Base-by-base conservation (phyloP, 2,113 vertebrate genomes). In the Apistogramma diplotaenia region DNA sequence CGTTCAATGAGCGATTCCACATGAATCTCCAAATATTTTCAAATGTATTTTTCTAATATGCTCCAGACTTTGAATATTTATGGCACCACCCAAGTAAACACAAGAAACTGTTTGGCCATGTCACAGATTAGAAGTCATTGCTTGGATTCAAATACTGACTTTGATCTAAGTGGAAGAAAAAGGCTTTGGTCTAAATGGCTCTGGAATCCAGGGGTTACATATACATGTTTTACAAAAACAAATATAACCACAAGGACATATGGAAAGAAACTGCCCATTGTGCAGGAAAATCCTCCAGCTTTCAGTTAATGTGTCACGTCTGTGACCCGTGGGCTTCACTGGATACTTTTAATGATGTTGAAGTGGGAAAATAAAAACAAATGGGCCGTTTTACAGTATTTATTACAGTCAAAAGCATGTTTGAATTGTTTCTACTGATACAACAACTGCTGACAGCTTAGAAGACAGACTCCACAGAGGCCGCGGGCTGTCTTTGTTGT, bases 311-410 rank as follows among this genome's bases (percentile, higher is more conserved):
- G 35, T 76, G 31, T 78, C 35, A 0, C 72, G 60, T 74, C 35
- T 86, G 40, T 85, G 33, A 74, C 53, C 70, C 27, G 2, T 33
- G 70, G 19, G 80, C 72, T 78, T 31, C n/a, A n/a, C 35, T 5
- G 2, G 21, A 12, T 83, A 6, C 49, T 80, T 51, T 21, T 78
- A 76, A 89, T 71, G 78, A 87, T 76, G 67, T 74, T 84, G 82
- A 86, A 85, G 83, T 81, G 74, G 90, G 61, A 46, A 81, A 90
- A 76, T 90, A 75, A 92, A 88, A 89, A 23, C 40, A 81, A 79
- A 88, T 15, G 53, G 83, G 75, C 33, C 58, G 13, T 89, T 78
- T 87, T 62, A 88, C 35, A 23, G 27, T 31, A 35, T n/a, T 8
- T 13, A 55, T 11, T 72, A 21, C 56, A 74, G 19, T 75, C 15